Evolutionary conservation across 2,113 vertebrate genomes (phyloP), one percentile per base, ranked within the genome.

Genomic region (Pristiophorus japonicus): DNA sequence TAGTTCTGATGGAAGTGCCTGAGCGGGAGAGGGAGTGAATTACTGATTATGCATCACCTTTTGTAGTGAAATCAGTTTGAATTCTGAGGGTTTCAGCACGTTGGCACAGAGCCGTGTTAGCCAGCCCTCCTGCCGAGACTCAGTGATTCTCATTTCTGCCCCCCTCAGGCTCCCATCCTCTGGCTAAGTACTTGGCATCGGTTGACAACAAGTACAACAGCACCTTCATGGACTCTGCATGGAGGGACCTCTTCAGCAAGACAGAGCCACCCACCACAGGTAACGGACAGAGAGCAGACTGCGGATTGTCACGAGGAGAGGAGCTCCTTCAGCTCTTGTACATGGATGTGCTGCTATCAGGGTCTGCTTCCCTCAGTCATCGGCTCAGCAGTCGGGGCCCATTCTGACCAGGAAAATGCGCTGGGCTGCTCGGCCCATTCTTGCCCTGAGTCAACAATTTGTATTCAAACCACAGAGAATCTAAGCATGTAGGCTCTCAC

Each of bases 191-290:
- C 3, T 96, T 98, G 97, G 97, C 98, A 59, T 97, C 97, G 0
- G 97, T 98, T 22, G 98, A 98, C 96, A 97, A 97, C 97, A 97
- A 96, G 94, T 98, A 97, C 96, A 97, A 97, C 97, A 96, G 95
- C 96, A 97, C 97, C 96, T 98, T 98, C 95, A 97, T 98, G 98
- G 98, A 98, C 96, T 97, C 97, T 0, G 97, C 97, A 0, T 98
- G 98, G 98, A 97, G 97, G 96, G 98, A 98, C 96, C 96, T 97
- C 96, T 98, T 98, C 97, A 97, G 97, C 96, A 97, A 97, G 96
- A 97, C 96, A 14, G 98, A 98, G 66, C 97, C 97, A 84, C 97
- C 98, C 10, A 4, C 96, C 51, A 96, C 97, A 96, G 97, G 98
- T 98, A 96, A 24, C 14, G 3, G 42, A 0, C 75, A 42, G 4